A percentile compares a stretch with the other conserved stretches of the same genome.
Evolutionary conservation across 2,797 vertebrate species (phyloP).

Genomic region (Limnodromus scolopaceus): DNA sequence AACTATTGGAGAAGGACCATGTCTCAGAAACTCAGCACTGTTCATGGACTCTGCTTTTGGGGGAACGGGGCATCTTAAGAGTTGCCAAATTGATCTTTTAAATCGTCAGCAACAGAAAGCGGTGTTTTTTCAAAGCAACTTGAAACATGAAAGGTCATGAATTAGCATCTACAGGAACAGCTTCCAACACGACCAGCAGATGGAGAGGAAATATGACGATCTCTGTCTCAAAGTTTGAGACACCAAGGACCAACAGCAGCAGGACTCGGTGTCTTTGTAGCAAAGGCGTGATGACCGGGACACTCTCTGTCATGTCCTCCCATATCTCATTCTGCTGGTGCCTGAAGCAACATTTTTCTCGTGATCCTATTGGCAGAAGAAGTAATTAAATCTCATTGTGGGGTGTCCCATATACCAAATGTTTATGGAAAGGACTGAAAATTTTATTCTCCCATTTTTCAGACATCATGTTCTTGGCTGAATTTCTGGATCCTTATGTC

Average conservation of each 20-base stretch:
- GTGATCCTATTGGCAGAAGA: not conserved
- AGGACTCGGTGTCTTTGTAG: accelerated
- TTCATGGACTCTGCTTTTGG: accelerated
- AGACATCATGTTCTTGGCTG: not conserved
- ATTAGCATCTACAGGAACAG: not conserved
- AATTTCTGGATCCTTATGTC: not conserved
- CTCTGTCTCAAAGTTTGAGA: not conserved
- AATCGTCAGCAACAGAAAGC: not conserved
- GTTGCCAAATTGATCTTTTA: not conserved
- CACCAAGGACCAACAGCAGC: not conserved
- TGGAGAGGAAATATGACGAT: not conserved
- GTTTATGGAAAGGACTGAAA: slow-evolving; percentile 13
- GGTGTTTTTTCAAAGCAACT: not conserved
- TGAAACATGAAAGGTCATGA: not conserved
- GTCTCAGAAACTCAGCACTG: not conserved
- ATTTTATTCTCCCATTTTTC: not conserved
- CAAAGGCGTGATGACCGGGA: not conserved
- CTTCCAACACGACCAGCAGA: not conserved
- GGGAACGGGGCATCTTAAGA: not conserved
- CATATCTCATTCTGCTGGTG: not conserved
- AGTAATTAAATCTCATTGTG: slow-evolving; percentile 47
- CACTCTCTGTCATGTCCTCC: not conserved
- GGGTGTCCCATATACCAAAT: slow-evolving; percentile 33
- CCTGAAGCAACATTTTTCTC: not conserved
- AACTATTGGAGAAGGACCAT: not conserved